Base-by-base conservation (phyloP, 1,140 invertebrate genomes). In the Drosophila persimilis region DNA sequence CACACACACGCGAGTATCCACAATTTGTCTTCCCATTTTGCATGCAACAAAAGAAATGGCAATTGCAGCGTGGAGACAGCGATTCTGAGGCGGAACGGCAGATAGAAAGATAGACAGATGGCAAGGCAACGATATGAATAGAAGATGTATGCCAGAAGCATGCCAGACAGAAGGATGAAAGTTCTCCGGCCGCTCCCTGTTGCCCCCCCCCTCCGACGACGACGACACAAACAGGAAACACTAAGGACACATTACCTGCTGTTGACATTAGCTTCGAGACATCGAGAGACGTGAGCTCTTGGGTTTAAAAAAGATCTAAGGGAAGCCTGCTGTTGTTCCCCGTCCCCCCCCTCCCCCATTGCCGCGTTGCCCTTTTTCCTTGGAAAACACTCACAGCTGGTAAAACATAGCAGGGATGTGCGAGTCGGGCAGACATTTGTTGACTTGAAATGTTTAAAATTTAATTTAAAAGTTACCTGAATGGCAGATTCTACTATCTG, bases 181-280 rank as follows among this genome's bases (percentile, higher is more conserved):
- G 15, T 39, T 8, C 24, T n/a, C 13, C 26, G 17, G 6, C 48
- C 29, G 50, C 31, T 20, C 20, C 20, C 20, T 11, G 26, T 9
- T 41, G n/a, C 60, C 69, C 47, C 63, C 63, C 60, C 64, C 47
- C 63, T 63, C 75, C 59, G 24, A 24, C 5, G 24, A 24, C 51
- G 45, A 70, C 59, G 75, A 55, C 55, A 64, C 58, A 58, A 65
- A 53, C 63, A 80, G 81, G 66, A 86, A 70, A 53, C 59, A 64
- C 64, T 77, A 46, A 80, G 73, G 57, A 73, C 73, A 72, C 67
- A 85, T 86, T 86, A 80, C 77, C 80, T 85, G 77, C 73, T 80
- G 81, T 85, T 85, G 80, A 86, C 80, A 86, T 85, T 86, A 70
- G 64, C 59, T 56, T 44, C 53, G 70, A 65, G 61, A 45, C 62